Percentiles rank a stretch among this genome's conserved stretches.
Conservation (phyloP, 2,797 vertebrate species). For the Hyperoplus lanceolatus region DNA sequence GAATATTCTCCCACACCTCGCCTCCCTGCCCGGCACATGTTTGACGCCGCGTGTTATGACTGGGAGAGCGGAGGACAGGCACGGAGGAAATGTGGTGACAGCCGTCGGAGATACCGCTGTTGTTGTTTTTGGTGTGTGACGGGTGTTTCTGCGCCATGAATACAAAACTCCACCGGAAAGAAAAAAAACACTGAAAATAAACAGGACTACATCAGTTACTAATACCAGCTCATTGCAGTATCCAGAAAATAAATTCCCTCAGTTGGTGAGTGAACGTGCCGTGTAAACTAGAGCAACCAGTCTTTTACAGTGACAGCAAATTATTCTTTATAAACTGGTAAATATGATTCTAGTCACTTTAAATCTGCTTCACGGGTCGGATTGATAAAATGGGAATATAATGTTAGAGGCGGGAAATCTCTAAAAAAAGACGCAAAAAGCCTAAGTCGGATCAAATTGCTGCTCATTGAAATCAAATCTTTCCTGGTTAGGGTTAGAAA, state of each 20-base stretch:
- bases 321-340: conserved; percentile 38
- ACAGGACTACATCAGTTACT: background rate
- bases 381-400: background rate
- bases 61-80: conserved; percentile 33
- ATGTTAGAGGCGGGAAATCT: background rate
- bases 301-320: conserved; percentile 21
- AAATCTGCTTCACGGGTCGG: conserved; percentile 7
- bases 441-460: conserved; percentile 16
- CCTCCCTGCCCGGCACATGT: conserved; percentile 2
- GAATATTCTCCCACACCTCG: background rate
- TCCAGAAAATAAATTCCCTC: background rate
- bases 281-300: conserved; percentile 56
- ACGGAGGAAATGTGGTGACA: conserved; percentile 37
- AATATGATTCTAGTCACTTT: conserved; percentile 25
- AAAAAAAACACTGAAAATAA: conserved; percentile 4
- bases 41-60: conserved; percentile 33
- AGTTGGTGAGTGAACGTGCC: conserved; percentile 7
- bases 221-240: conserved; percentile 5
- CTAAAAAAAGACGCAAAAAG: background rate
- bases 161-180: conserved; percentile 32
- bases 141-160: conserved; percentile 27
- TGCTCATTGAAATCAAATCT: background rate
- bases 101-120: conserved; percentile 22
- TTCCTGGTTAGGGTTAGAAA: too few relatives aligned
- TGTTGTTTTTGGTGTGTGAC: conserved; percentile 46